A percentile compares a stretch with the other conserved stretches of the same genome.
phyloP scores from a whole-genome alignment of 2,113 vertebrate species.

The Aspidoscelis tigris region DNA sequence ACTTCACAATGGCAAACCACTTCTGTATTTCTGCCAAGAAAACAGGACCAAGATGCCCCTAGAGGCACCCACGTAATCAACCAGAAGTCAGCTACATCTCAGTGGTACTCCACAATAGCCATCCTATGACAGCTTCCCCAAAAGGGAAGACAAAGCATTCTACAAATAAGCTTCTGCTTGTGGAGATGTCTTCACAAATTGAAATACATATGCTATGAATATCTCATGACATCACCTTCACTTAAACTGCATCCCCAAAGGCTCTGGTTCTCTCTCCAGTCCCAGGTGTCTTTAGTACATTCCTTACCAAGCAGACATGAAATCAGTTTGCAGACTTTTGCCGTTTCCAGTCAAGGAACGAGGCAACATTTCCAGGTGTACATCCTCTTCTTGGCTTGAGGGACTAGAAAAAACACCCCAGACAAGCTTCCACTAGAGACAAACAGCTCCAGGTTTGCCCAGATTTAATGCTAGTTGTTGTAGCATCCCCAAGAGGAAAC shows the following conservation, averaged over 20 bases:
- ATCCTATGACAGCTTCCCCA: neutral
- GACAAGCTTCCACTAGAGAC: neutral
- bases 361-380: slow-evolving; percentile 43
- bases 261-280: neutral
- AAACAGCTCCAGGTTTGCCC: neutral
- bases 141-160: neutral
- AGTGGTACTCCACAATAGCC: neutral
- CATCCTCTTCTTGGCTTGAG: slow-evolving; percentile 7
- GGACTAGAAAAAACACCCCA: neutral
- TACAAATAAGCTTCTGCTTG: neutral
- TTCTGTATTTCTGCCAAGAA: too few species aligned
- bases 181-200: neutral
- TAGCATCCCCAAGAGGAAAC: neutral
- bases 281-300: slow-evolving; percentile 3
- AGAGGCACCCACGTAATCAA: too few species aligned
- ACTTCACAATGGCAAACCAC: too few species aligned
- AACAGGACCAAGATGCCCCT: too few species aligned
- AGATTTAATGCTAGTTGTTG: neutral
- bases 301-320: slow-evolving; percentile 37
- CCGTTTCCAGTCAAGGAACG: slow-evolving; percentile 33
- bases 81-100: too few species aligned
- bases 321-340: slow-evolving; percentile 33
- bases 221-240: slow-evolving; percentile 21
- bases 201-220: neutral
- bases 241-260: slow-evolving; percentile 16